phyloP scores from a whole-genome alignment of 2,888 invertebrate genomes.

The Gymnocheta viridis region DNA sequence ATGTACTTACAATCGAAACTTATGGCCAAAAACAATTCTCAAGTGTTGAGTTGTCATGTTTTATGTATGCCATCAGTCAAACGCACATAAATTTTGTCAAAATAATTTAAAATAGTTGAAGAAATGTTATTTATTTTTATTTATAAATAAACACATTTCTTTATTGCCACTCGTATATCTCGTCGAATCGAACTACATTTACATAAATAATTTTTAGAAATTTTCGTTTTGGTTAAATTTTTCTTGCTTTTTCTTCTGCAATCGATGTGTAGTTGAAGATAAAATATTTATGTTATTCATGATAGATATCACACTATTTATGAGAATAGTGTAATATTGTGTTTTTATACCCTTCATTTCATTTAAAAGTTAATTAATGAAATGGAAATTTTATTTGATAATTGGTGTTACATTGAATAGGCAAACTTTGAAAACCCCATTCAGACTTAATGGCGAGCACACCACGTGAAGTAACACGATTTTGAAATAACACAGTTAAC shows the following conservation, averaged over 20 bases:
- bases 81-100: slow-evolving; percentile 39
- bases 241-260: neutral
- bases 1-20: neutral
- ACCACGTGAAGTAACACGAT: no score
- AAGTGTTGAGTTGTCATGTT: slow-evolving; percentile 69
- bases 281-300: no score
- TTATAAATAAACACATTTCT: slow-evolving; percentile 20
- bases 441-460: no score
- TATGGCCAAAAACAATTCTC: slow-evolving; percentile 33
- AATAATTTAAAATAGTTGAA: slow-evolving; percentile 59
- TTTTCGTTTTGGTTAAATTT: neutral
- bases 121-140: slow-evolving; percentile 20
- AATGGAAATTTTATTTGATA: no score
- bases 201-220: slow-evolving; percentile 29
- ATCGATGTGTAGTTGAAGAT: no score
- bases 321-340: no score
- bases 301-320: no score
- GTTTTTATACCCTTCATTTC: no score
- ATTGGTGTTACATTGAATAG: no score
- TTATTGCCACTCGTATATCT: neutral
- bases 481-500: no score
- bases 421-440: no score
- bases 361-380: no score
- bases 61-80: slow-evolving; percentile 23
- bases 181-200: slow-evolving; percentile 8